Conservation (phyloP, 2,113 vertebrate genomes). For the Prietella phreatophila region DNA sequence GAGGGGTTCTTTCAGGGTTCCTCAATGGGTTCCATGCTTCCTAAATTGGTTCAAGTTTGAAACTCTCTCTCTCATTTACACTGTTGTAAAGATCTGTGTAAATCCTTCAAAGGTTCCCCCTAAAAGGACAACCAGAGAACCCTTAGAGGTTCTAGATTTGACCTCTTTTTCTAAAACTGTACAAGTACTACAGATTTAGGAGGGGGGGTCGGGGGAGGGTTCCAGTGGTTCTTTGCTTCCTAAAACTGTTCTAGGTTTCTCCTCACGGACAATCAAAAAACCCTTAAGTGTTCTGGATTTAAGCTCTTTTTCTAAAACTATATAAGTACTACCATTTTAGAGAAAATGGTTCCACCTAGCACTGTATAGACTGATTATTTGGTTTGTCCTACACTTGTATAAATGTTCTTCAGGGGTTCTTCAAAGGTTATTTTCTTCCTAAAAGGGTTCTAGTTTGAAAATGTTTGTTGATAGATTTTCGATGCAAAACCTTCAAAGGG, state of each 20-base stretch:
- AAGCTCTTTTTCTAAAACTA: background rate
- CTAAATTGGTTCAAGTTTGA: background rate
- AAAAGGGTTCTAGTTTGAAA: background rate
- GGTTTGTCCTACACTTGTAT: background rate
- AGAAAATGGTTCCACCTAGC: background rate
- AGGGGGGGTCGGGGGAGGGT: background rate
- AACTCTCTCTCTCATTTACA: background rate
- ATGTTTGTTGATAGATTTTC: background rate
- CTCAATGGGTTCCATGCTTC: background rate
- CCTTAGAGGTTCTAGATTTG: background rate
- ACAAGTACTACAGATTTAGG: background rate
- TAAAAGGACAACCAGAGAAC: background rate
- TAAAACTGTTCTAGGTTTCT: background rate
- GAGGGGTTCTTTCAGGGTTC: background rate
- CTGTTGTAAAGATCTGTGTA: background rate
- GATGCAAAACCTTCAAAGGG: background rate
- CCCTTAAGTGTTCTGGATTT: background rate
- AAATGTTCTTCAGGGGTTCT: background rate
- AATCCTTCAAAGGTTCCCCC: background rate
- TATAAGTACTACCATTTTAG: background rate
- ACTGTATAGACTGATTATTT: background rate
- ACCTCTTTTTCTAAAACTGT: background rate
- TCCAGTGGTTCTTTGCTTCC: background rate
- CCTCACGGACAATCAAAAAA: background rate
- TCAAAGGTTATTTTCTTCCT: background rate